These are phyloP conservation scores for Ichneumoninae sp. DNA, from an alignment of 2,888 invertebrate species.

Conservation along the genomic window DNA sequence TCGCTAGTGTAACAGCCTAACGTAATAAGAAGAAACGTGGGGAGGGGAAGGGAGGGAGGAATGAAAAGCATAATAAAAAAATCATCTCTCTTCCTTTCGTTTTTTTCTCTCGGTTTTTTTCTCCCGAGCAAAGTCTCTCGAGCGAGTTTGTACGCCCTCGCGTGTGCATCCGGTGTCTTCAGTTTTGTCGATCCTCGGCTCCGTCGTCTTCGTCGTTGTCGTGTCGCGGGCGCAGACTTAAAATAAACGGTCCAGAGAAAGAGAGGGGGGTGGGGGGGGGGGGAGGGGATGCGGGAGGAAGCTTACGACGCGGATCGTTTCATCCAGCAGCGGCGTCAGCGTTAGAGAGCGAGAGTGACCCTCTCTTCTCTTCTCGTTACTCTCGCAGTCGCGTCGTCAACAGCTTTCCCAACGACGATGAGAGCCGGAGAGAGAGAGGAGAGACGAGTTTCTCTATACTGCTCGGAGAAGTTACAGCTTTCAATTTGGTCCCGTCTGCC, in stretches of 20 bases:
- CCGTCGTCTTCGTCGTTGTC: constrained; percentile 48
- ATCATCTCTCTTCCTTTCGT: constrained; percentile 19
- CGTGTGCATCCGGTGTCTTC: constrained; percentile 56
- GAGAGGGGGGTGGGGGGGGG: background rate
- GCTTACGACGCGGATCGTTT: constrained; percentile 63
- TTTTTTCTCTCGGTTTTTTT: constrained; percentile 35
- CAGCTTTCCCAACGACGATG: constrained; percentile 34
- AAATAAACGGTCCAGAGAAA: constrained; percentile 55
- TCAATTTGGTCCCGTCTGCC: constrained; percentile 77
- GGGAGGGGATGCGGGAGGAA: constrained; percentile 23
- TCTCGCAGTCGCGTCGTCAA: constrained; percentile 57
- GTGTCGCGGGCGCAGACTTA: constrained; percentile 56
- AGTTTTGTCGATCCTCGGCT: constrained; percentile 53
- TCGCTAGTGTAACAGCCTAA: background rate
- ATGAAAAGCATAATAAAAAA: background rate
- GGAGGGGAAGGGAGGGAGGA: background rate
- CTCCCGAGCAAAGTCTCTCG: constrained; percentile 38
- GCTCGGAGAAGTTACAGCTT: constrained; percentile 78
- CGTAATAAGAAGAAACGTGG: background rate
- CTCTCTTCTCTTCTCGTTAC: constrained; percentile 55
- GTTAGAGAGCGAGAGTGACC: constrained; percentile 32
- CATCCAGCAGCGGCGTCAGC: constrained; percentile 51
- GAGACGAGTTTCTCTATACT: constrained; percentile 64
- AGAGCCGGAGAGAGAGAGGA: constrained; percentile 16
- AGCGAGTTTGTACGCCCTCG: constrained; percentile 13